These are phyloP conservation scores for Camelus dromedarius DNA, from an alignment of 2,113 vertebrate species.

Conservation along the genomic window DNA sequence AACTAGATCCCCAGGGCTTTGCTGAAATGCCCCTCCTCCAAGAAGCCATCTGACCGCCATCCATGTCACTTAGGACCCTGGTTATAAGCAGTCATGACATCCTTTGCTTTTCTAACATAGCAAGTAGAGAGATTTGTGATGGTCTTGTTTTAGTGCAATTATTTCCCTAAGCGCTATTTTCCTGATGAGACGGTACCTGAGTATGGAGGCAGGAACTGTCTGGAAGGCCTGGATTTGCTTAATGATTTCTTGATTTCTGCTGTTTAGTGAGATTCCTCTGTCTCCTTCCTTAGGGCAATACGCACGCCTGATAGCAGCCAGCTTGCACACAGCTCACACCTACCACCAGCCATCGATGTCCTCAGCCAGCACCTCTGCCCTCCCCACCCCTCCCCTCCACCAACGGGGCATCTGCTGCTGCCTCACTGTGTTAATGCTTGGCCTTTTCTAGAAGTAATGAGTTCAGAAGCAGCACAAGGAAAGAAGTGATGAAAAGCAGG, in stretches of 20 bases:
- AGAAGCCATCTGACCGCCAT: not conserved
- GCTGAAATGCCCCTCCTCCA: not conserved
- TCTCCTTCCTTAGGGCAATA: not conserved
- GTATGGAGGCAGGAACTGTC: not conserved
- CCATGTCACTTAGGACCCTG: not conserved
- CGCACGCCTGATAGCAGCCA: not conserved
- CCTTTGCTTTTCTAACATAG: not conserved
- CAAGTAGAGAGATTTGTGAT: not conserved
- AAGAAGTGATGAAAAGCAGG: not conserved
- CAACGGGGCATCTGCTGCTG: not conserved
- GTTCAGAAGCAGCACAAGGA: not conserved
- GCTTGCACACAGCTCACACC: not conserved
- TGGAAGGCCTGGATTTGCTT: not conserved
- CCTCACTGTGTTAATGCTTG: not conserved
- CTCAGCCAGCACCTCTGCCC: not conserved
- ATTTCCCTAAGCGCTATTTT: not conserved
- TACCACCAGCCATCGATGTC: not conserved
- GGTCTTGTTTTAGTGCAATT: not conserved
- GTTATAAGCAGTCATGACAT: not conserved
- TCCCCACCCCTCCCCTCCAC: not conserved
- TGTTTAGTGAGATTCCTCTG: not conserved
- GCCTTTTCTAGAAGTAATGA: not conserved
- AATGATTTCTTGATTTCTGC: not conserved
- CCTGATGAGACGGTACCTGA: not conserved
- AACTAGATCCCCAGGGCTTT: not conserved